Conservation (phyloP, 2,113 vertebrate species). For the Tragulus kanchil region DNA sequence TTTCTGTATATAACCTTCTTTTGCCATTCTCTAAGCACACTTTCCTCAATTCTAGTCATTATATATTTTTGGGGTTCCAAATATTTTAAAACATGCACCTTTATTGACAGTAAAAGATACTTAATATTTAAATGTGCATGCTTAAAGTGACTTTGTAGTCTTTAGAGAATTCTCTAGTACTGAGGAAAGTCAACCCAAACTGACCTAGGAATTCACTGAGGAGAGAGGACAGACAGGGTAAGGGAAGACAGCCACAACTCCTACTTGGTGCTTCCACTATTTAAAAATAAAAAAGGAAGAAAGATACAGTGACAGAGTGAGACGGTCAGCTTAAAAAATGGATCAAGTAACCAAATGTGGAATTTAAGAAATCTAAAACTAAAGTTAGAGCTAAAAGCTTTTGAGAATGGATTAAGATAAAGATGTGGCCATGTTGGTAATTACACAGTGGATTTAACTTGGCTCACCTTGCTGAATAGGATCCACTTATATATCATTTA, state of each 20-base stretch:
- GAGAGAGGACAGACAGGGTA: neutral
- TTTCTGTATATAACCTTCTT: neutral
- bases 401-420: neutral
- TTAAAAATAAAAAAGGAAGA: neutral
- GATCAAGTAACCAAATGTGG: neutral
- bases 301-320: neutral
- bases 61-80: neutral
- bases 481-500: neutral
- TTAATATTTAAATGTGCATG: neutral
- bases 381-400: neutral
- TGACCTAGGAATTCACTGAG: neutral
- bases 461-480: neutral
- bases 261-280: neutral
- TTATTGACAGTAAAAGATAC: neutral
- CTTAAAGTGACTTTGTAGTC: neutral
- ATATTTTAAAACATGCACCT: slow-evolving; percentile 5
- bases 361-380: neutral
- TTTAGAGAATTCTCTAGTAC: slow-evolving; percentile 8
- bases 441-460: neutral
- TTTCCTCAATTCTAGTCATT: neutral
- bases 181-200: neutral
- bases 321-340: neutral
- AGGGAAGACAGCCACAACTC: neutral
- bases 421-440: neutral
- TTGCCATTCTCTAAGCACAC: neutral